Percentiles rank a stretch among this genome's conserved stretches.
Evolutionary conservation across 2,888 invertebrate species (phyloP).

Genomic region (Sialis fuliginosa): DNA sequence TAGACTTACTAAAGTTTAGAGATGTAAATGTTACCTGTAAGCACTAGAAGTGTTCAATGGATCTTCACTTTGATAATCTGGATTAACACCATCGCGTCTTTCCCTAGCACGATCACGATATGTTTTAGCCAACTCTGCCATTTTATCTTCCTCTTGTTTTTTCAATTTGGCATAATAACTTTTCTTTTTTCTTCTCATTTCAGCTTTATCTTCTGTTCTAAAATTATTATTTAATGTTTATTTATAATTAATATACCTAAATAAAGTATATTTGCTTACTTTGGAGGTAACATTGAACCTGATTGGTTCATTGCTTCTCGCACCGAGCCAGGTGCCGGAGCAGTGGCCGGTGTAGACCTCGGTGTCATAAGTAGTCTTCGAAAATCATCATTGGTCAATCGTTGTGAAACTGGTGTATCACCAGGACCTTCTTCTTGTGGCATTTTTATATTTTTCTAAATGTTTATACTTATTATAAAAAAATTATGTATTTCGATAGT

Average conservation of each 20-base stretch:
- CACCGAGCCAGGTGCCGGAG: slow-evolving; percentile 41
- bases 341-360: slow-evolving; percentile 46
- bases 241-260: background rate
- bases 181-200: slow-evolving; percentile 80
- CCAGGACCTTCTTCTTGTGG: slow-evolving; percentile 30
- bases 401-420: slow-evolving; percentile 51
- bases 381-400: slow-evolving; percentile 93
- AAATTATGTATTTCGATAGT: too few species aligned
- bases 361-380: slow-evolving; percentile 92
- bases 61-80: slow-evolving; percentile 67
- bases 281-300: slow-evolving; percentile 18
- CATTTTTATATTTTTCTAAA: slow-evolving; percentile 21
- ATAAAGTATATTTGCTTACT: slow-evolving; percentile 7
- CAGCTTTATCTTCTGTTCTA: slow-evolving; percentile 52
- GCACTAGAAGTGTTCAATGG: slow-evolving; percentile 62
- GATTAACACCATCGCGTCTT: slow-evolving; percentile 66
- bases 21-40: slow-evolving; percentile 12
- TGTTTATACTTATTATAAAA: too few species aligned
- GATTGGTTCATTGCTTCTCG: slow-evolving; percentile 51
- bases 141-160: slow-evolving; percentile 86
- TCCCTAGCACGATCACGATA: slow-evolving; percentile 85
- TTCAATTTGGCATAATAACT: slow-evolving; percentile 87
- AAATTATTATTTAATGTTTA: background rate
- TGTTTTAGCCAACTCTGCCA: slow-evolving; percentile 85
- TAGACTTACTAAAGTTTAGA: too few species aligned